These are phyloP conservation scores for Alexandromys fortis DNA, from an alignment of 2,113 vertebrate species.

Conservation along the genomic window DNA sequence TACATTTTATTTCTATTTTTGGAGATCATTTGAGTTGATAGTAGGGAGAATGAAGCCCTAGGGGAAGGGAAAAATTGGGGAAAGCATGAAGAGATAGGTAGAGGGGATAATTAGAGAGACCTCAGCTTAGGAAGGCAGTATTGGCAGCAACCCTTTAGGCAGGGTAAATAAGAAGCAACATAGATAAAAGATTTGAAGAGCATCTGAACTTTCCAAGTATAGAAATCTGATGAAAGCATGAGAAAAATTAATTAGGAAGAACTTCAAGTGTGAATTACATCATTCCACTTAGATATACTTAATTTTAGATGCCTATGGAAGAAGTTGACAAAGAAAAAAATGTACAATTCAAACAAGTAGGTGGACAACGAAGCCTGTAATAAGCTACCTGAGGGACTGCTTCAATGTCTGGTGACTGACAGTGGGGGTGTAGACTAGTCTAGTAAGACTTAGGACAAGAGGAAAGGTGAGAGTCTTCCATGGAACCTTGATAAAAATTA, in stretches of 20 bases:
- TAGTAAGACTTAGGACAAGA: not conserved
- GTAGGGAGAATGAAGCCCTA: not conserved
- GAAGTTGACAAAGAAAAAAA: not conserved
- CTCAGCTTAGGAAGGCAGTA: not conserved
- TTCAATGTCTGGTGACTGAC: not conserved
- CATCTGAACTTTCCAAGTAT: not conserved
- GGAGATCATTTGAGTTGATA: constrained; percentile 8
- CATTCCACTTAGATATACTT: not conserved
- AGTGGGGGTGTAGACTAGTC: accelerated
- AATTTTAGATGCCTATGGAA: not conserved
- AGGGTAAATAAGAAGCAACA: not conserved
- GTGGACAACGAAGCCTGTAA: not conserved
- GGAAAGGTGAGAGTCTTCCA: not conserved
- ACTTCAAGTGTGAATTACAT: not conserved
- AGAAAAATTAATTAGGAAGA: not conserved
- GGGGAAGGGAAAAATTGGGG: not conserved
- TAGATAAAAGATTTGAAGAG: not conserved
- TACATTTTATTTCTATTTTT: not conserved
- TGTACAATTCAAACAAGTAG: not conserved
- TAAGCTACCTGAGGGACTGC: not conserved
- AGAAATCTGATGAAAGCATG: not conserved
- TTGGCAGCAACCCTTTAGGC: not conserved
- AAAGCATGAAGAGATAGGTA: not conserved
- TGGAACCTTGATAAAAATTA: not conserved
- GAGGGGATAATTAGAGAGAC: not conserved